Conservation (phyloP, 2,113 vertebrate species). For the Platysternon megacephalum region DNA sequence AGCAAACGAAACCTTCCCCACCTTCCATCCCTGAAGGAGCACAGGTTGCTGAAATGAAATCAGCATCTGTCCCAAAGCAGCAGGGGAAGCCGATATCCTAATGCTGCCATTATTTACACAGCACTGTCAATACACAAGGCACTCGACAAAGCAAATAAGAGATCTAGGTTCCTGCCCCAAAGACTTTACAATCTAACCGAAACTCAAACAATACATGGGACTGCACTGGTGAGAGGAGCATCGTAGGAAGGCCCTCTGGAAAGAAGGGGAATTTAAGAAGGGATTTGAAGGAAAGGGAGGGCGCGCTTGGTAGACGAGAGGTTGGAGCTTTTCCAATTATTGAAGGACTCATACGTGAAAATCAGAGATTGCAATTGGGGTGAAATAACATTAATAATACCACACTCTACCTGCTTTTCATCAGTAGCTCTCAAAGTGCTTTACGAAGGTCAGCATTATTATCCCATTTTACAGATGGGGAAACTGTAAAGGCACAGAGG, state of each 20-base stretch:
- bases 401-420: not conserved
- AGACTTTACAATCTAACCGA: not conserved
- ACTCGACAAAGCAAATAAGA: not conserved
- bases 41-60: not conserved
- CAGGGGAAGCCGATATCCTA: not conserved
- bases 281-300: not conserved
- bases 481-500: not conserved
- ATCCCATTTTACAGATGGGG: not conserved
- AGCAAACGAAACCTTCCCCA: not conserved
- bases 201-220: not conserved
- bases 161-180: not conserved
- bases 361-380: not conserved
- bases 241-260: not conserved
- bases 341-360: not conserved
- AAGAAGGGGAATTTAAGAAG: not conserved
- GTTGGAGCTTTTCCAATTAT: not conserved
- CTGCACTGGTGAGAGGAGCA: not conserved
- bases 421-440: not conserved
- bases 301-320: not conserved
- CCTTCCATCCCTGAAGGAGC: not conserved
- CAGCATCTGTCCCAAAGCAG: not conserved
- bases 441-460: not conserved
- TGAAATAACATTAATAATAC: not conserved
- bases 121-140: not conserved
- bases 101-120: not conserved